A percentile compares a stretch with the other conserved stretches of the same genome.
phyloP scores from a whole-genome alignment of 2,888 invertebrate species.

The Mechanitis mazaeus region DNA sequence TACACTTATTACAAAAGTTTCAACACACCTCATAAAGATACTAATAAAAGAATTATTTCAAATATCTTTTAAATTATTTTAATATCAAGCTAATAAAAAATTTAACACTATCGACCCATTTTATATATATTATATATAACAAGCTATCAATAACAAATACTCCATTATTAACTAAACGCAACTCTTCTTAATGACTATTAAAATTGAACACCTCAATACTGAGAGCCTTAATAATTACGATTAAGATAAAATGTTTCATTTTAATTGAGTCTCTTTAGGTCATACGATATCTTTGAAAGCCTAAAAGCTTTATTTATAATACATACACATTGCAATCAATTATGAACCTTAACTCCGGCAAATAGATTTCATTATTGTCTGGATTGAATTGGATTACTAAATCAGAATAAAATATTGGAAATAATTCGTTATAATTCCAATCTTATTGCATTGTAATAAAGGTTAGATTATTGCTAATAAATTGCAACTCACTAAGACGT shows the following conservation, averaged over 20 bases:
- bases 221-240: constrained; percentile 37
- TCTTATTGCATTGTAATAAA: constrained; percentile 30
- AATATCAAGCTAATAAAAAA: too few species aligned
- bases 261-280: constrained; percentile 49
- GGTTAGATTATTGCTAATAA: constrained; percentile 39
- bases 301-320: constrained; percentile 45
- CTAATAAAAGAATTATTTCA: too few species aligned
- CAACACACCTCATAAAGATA: too few species aligned
- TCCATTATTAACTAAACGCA: too few species aligned
- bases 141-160: too few species aligned
- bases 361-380: constrained; percentile 23
- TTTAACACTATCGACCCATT: too few species aligned
- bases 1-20: too few species aligned
- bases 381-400: constrained; percentile 21
- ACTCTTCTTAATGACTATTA: constrained; percentile 31
- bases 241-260: constrained; percentile 43
- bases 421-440: constrained; percentile 24
- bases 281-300: constrained; percentile 38
- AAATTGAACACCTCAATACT: constrained; percentile 39
- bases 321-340: constrained; percentile 11
- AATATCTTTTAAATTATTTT: too few species aligned
- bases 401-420: constrained; percentile 8
- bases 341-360: constrained; percentile 5
- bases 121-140: too few species aligned
- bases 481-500: constrained; percentile 38